These are phyloP conservation scores for Eledona agricola DNA, from an alignment of 2,888 invertebrate genomes.

Conservation along the genomic window DNA sequence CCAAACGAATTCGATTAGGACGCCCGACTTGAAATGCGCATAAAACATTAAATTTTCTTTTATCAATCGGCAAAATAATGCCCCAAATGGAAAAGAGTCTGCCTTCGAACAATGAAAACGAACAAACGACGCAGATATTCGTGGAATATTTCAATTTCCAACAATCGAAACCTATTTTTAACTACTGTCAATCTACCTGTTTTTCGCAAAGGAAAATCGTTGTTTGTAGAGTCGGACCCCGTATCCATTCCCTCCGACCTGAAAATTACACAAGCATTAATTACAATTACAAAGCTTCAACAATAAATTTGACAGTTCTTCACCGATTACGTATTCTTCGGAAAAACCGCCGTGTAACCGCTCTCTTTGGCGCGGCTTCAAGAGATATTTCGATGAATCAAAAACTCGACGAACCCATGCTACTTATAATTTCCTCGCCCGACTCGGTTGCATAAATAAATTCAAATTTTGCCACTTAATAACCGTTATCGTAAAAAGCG, in stretches of 20 bases:
- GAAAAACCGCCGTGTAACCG: constrained; percentile 40
- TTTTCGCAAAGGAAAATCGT: constrained; percentile 92
- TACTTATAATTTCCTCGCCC: constrained; percentile 31
- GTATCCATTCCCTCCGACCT: constrained; percentile 64
- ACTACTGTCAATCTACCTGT: constrained; percentile 85
- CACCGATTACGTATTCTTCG: constrained; percentile 23
- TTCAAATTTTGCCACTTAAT: no score
- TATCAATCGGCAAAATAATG: no score
- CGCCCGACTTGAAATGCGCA: no score
- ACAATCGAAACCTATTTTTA: no score
- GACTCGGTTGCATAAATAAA: constrained; percentile 29
- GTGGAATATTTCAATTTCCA: no score
- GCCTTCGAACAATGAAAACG: no score
- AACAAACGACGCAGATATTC: not conserved
- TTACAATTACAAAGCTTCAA: no score
- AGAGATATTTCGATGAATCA: constrained; percentile 41
- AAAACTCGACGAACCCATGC: constrained; percentile 26
- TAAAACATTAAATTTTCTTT: no score
- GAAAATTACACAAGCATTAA: constrained; percentile 42
- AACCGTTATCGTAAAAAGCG: no score
- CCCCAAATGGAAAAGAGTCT: no score
- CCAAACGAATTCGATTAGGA: no score
- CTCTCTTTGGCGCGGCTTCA: constrained; percentile 40
- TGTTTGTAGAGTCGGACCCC: constrained; percentile 68
- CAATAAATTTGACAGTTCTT: no score